Base-by-base conservation (phyloP, 92 coral and sea anemone species). In the Ricordea florida region DNA sequence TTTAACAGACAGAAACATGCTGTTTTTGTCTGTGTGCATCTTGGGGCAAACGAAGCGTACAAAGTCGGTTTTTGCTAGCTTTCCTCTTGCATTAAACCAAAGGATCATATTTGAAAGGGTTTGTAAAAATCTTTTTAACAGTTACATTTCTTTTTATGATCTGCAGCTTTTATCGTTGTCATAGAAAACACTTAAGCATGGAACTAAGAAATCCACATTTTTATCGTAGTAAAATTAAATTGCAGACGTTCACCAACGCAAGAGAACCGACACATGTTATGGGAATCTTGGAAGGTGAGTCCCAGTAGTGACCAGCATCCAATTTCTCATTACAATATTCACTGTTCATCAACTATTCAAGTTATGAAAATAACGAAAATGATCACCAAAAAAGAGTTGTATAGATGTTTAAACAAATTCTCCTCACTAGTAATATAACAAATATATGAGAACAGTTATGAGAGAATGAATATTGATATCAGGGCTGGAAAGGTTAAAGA, bases 51-150 rank as follows among this genome's bases (percentile, higher is more conserved):
- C 89, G 6, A 92, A 89, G 40, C 62, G 98, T 23, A 94, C 98
- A 2, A 94, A 92, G 50, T 94, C 98, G 5, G 98, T 94, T 42
- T 94, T 92, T 67, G 98, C 98, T 11, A 81, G 96, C 0, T 94
- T 94, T 72, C 98, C 98, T 24, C 68, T 94, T 59, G 90, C 87
- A 22, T 82, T 91, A 69, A 94, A 94, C 68, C 96, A 94, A 53
- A 88, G 98, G 22, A 56, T 94, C 82, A 81, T 69, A 26, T 85
- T 92, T 74, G 90, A 94, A 42, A 86, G 89, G 83, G 98, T 93
- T 34, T 52, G 96, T 18, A 5, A 8, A 15, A 16, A 3, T 26
- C 1, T 15, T 2, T 1, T 36, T 17, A 3, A 40, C 6, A 34
- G 8, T 5, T 25, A 37, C 8, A 37, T n/a, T 37, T n/a, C 9